phyloP scores from a whole-genome alignment of 2,113 vertebrate species.

The Ictalurus furcatus region DNA sequence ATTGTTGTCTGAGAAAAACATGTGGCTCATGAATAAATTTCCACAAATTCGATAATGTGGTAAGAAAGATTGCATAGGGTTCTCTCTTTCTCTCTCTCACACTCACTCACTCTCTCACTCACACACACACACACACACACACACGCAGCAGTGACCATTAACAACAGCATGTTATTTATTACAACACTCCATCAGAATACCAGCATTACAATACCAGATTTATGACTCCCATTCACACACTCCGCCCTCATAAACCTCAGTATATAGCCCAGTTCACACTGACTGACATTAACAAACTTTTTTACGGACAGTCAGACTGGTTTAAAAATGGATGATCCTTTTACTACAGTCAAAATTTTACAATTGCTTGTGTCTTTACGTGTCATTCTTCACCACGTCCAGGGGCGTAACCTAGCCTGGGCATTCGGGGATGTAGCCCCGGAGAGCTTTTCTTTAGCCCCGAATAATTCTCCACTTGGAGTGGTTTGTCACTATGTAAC shows the following conservation, averaged over 20 bases:
- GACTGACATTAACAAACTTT: too few relatives aligned
- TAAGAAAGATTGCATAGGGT: background rate
- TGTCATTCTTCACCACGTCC: too few relatives aligned
- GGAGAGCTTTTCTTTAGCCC: too few relatives aligned
- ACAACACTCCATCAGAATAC: background rate
- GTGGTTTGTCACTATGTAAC: too few relatives aligned
- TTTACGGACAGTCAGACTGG: too few relatives aligned
- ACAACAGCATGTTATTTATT: background rate
- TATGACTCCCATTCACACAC: background rate
- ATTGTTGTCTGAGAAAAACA: conserved; percentile 6
- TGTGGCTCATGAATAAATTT: background rate
- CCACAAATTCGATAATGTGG: background rate
- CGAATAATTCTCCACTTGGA: too few relatives aligned
- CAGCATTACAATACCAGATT: background rate
- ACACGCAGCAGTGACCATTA: background rate
- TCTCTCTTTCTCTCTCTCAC: background rate
- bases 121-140: background rate
- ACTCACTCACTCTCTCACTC: background rate
- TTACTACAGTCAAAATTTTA: too few relatives aligned
- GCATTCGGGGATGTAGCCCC: too few relatives aligned
- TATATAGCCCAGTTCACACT: background rate
- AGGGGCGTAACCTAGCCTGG: too few relatives aligned
- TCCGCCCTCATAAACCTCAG: background rate
- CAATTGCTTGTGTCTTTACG: too few relatives aligned
- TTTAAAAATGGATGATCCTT: too few relatives aligned